Evolutionary conservation across 2,888 invertebrate species (phyloP).

Genomic region (Anthophora plumipes): DNA sequence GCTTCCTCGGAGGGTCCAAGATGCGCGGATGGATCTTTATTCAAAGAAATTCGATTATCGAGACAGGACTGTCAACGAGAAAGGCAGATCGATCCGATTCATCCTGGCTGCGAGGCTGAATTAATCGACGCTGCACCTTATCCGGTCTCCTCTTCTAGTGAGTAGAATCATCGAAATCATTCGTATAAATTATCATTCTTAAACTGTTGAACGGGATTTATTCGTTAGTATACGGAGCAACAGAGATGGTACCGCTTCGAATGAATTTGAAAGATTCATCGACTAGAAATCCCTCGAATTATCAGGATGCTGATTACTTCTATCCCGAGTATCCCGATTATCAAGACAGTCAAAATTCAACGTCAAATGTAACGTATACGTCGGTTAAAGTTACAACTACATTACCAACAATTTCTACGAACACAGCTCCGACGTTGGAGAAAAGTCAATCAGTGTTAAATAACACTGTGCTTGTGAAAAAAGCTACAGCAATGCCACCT

Average conservation of each 20-base stretch:
- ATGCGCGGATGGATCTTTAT: constrained; percentile 91
- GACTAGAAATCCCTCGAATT: constrained; percentile 81
- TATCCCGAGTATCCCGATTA: constrained; percentile 92
- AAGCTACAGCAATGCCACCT: constrained; percentile 79
- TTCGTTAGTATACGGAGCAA: constrained; percentile 84
- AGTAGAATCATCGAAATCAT: not conserved
- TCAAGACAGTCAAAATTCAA: constrained; percentile 86
- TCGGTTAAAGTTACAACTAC: constrained; percentile 28
- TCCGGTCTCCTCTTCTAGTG: constrained; percentile 64
- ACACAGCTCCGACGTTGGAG: constrained; percentile 66
- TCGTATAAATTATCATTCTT: not conserved
- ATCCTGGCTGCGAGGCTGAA: constrained; percentile 90
- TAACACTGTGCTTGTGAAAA: constrained; percentile 61
- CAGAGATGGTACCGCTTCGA: constrained; percentile 87
- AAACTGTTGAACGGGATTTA: not conserved
- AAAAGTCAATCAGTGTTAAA: constrained; percentile 35
- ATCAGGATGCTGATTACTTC: constrained; percentile 87
- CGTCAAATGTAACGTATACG: constrained; percentile 22
- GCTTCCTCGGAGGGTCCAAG: constrained; percentile 90
- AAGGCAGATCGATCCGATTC: constrained; percentile 86
- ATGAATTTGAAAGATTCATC: constrained; percentile 86
- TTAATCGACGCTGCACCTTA: constrained; percentile 83
- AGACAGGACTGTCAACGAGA: constrained; percentile 88
- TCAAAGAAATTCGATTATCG: constrained; percentile 90
- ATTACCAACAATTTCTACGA: constrained; percentile 30